Base-by-base conservation (phyloP, 2,888 invertebrate species). In the Tenthredo amoena region DNA sequence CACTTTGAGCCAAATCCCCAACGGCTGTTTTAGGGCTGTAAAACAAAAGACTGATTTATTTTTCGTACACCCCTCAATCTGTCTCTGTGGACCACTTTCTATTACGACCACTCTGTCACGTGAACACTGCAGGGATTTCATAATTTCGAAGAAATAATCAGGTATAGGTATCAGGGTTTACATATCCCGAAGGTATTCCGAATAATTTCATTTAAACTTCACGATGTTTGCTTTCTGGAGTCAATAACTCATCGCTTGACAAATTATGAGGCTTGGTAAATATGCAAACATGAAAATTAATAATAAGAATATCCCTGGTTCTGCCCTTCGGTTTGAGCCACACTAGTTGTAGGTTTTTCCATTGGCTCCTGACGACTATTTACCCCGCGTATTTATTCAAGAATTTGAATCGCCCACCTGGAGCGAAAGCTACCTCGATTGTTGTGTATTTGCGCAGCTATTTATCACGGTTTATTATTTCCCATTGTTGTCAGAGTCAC, bases 381-480 rank as follows among this genome's bases (percentile, higher is more conserved):
- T 91, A 89, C 89, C 86, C 86, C 88, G 87, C 84, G 84, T 91
- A 88, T 91, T 91, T 91, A 89, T 90, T 90, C 89, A 88, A 88
- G 89, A 90, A 91, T 91, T 87, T 87, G 88, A 91, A 87, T 88
- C 87, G 87, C 88, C 90, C 91, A 91, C 91, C 91, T 91, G 91
- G 91, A 91, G 87, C 85, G 50, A 62, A 15, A 31, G 72, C 87
- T 86, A 87, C 87, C 87, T 87, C 87, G 88, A 91, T 91, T 88
- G 91, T 89, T 89, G 88, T 90, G 88, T 92, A 92, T 92, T 92
- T 92, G 92, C 92, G 89, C 87, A 91, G 92, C 93, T 92, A 93
- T 93, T 93, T 93, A 93, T 93, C 93, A 93, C 92, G 93, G 93
- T 93, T 93, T 93, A 93, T 93, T 93, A 93, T 93, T 93, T 92